Conservation (phyloP, 1,140 invertebrate species). For the Halictus rubicundus region DNA sequence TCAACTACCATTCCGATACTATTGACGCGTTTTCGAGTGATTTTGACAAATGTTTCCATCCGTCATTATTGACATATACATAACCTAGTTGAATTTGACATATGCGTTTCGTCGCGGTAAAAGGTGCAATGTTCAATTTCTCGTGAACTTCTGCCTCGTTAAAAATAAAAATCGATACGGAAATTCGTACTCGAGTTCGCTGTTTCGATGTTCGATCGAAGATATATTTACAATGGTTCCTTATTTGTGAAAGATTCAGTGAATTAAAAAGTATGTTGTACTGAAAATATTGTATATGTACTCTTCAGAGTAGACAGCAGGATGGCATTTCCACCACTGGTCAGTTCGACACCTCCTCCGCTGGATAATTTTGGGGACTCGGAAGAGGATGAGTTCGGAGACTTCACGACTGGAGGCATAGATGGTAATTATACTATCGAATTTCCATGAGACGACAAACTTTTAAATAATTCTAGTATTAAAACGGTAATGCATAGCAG, state of each 20-base stretch:
- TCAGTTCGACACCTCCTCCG: slow-evolving; percentile 84
- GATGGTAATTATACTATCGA: slow-evolving; percentile 66
- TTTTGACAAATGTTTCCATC: not conserved
- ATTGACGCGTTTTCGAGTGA: not conserved
- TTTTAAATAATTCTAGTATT: too few species aligned
- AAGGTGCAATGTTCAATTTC: not conserved
- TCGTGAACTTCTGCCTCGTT: not conserved
- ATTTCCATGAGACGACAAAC: too few species aligned
- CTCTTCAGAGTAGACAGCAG: slow-evolving; percentile 13
- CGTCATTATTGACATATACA: not conserved
- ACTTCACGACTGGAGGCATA: slow-evolving; percentile 80
- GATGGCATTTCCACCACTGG: slow-evolving; percentile 82
- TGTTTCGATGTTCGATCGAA: too few species aligned
- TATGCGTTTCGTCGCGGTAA: slow-evolving; percentile 4
- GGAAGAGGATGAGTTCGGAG: slow-evolving; percentile 84
- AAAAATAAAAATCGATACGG: too few species aligned
- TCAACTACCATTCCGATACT: not conserved
- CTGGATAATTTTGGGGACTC: slow-evolving; percentile 82
- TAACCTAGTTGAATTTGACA: slow-evolving; percentile 35
- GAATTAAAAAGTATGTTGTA: not conserved
- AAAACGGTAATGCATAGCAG: too few species aligned
- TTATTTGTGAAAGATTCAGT: not conserved
- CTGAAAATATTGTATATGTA: not conserved
- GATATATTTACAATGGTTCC: not conserved
- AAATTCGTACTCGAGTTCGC: too few species aligned